phyloP scores from a whole-genome alignment of 2,888 invertebrate species.

The Drosophila multiciliata region DNA sequence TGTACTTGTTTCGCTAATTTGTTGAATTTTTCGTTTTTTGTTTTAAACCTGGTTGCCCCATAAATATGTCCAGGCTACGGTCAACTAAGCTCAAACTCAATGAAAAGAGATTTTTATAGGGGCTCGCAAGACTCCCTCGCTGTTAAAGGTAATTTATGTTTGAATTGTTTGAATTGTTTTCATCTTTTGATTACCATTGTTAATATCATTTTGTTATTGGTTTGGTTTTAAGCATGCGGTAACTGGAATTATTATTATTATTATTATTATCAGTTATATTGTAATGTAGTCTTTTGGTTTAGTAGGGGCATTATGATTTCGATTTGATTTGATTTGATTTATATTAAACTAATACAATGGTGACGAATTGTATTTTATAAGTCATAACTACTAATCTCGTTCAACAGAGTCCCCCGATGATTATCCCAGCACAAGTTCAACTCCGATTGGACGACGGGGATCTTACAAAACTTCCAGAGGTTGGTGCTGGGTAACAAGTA shows the following conservation, averaged over 20 bases:
- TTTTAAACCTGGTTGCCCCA: slow-evolving; percentile 45
- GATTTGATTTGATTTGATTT: slow-evolving; percentile 5
- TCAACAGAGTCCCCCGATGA: slow-evolving; percentile 85
- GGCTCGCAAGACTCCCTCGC: slow-evolving; percentile 96
- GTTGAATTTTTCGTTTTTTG: slow-evolving; percentile 50
- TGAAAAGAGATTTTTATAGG: slow-evolving; percentile 96
- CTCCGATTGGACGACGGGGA: slow-evolving; percentile 91
- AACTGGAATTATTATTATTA: background rate
- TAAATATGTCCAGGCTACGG: slow-evolving; percentile 77
- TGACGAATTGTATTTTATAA: slow-evolving; percentile 37
- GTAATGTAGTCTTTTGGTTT: slow-evolving; percentile 13
- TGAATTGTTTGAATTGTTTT: slow-evolving; percentile 19
- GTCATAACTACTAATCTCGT: slow-evolving; percentile 70
- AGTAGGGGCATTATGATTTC: slow-evolving; percentile 23
- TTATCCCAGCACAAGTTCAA: slow-evolving; percentile 87
- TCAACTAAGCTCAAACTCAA: slow-evolving; percentile 87
- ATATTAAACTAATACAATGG: slow-evolving; percentile 23
- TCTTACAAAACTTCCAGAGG: slow-evolving; percentile 95
- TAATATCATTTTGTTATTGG: slow-evolving; percentile 34
- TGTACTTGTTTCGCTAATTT: slow-evolving; percentile 52
- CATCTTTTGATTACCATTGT: slow-evolving; percentile 8
- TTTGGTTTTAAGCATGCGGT: slow-evolving; percentile 54
- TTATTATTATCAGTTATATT: slow-evolving; percentile 15
- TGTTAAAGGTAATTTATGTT: slow-evolving; percentile 88
- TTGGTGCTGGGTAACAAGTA: slow-evolving; percentile 86